These are phyloP conservation scores for Zaprionus lachaisei DNA, from an alignment of 1,140 invertebrate species.

Conservation along the genomic window DNA sequence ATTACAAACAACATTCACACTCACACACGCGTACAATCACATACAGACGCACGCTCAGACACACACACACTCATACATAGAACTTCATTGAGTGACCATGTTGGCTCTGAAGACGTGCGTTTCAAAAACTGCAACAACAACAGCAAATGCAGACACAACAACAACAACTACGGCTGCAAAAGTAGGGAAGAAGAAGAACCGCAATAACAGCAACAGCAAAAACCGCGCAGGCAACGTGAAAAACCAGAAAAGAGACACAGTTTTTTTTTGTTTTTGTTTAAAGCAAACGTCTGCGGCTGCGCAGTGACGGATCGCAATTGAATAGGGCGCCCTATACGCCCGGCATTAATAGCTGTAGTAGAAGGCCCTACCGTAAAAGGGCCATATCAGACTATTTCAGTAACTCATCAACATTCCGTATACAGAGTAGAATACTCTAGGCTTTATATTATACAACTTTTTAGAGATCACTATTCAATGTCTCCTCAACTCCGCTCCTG, in stretches of 20 bases:
- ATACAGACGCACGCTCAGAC: slow-evolving; percentile 8
- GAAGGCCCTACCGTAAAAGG: too few species aligned
- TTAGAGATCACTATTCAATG: not conserved
- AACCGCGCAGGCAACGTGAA: slow-evolving; percentile 70
- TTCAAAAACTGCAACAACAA: slow-evolving; percentile 57
- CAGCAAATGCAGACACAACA: slow-evolving; percentile 48
- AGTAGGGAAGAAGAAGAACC: slow-evolving; percentile 18
- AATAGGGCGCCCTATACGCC: slow-evolving; percentile 53
- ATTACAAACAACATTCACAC: slow-evolving; percentile 58
- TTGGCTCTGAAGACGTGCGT: slow-evolving; percentile 71
- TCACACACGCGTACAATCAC: slow-evolving; percentile 24
- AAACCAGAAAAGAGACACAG: slow-evolving; percentile 79
- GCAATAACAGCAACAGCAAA: slow-evolving; percentile 40
- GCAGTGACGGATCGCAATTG: slow-evolving; percentile 20
- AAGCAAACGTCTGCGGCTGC: slow-evolving; percentile 34
- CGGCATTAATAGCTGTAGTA: not conserved
- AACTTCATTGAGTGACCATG: slow-evolving; percentile 54
- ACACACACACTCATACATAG: slow-evolving; percentile 14
- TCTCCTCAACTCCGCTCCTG: slow-evolving; percentile 48
- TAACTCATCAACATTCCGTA: too few species aligned
- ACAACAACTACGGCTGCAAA: slow-evolving; percentile 33
- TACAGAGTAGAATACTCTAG: too few species aligned
- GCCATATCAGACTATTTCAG: too few species aligned
- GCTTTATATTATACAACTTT: too few species aligned
- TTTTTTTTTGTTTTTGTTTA: slow-evolving; percentile 60